These are phyloP conservation scores for Remorina albescens DNA, from an alignment of 2,797 vertebrate genomes.

Conservation along the genomic window DNA sequence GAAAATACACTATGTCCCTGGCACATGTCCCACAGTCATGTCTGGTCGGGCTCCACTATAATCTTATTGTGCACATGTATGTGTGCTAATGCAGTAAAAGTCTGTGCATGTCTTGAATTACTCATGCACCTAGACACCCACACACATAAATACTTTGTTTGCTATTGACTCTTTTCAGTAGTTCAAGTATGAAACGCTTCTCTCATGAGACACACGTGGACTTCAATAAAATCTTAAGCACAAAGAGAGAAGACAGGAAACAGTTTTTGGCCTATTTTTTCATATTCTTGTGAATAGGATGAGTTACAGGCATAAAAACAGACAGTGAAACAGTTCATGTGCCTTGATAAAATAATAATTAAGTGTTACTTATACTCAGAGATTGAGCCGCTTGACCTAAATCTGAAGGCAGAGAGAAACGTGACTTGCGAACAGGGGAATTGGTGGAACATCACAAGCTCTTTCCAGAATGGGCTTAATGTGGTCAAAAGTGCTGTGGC, in stretches of 20 bases:
- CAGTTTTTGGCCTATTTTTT: conserved; percentile 67
- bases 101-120: conserved; percentile 48
- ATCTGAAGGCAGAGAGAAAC: conserved; percentile 55
- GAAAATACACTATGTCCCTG: conserved; percentile 58
- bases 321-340: conserved; percentile 50
- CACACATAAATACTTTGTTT: conserved; percentile 28
- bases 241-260: conserved; percentile 50
- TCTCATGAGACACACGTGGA: conserved; percentile 46
- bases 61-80: conserved; percentile 48
- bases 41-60: conserved; percentile 54
- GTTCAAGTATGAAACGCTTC: conserved; percentile 42
- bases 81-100: conserved; percentile 37
- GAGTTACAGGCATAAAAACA: conserved; percentile 34
- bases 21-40: conserved; percentile 64
- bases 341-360: conserved; percentile 75
- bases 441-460: conserved; percentile 22
- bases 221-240: conserved; percentile 46
- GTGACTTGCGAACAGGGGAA: conserved; percentile 25
- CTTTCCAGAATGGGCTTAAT: neutral
- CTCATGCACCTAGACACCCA: conserved; percentile 20
- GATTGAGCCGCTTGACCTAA: conserved; percentile 50
- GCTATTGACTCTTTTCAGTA: conserved; percentile 34
- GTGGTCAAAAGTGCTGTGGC: neutral
- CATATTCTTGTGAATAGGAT: conserved; percentile 54
- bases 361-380: conserved; percentile 68